Evolutionary conservation across 2,113 vertebrate genomes (phyloP).

Genomic region (Amblyornis subalaris): DNA sequence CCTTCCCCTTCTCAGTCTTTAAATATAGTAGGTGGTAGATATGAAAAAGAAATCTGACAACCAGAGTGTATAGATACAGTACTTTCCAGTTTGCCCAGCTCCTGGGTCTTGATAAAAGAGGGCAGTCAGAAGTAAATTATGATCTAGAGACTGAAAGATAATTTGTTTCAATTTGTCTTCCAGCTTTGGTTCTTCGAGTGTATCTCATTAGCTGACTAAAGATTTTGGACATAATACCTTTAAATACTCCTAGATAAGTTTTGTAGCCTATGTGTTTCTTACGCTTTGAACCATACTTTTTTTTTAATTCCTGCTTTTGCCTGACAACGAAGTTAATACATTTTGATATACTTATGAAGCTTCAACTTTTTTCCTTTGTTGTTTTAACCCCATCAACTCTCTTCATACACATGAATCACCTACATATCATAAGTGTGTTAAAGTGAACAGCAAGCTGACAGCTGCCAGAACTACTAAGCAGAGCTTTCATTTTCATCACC

Average conservation of each 20-base stretch:
- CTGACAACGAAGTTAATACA: background rate
- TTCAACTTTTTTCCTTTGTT: background rate
- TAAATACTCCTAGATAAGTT: background rate
- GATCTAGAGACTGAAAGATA: background rate
- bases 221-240: background rate
- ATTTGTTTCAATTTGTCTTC: background rate
- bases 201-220: background rate
- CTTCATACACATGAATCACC: background rate
- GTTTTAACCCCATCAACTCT: background rate
- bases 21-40: background rate
- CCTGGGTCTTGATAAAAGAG: background rate
- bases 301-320: background rate
- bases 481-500: constrained; percentile 53
- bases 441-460: constrained; percentile 35
- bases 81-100: background rate
- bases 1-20: background rate
- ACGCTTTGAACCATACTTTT: background rate
- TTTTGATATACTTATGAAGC: background rate
- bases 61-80: background rate
- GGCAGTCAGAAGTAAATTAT: background rate
- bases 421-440: background rate
- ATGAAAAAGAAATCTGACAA: background rate
- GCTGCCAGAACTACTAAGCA: constrained; percentile 39
- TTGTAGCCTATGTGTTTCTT: background rate
- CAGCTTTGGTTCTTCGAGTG: background rate